These are phyloP conservation scores for Falco peregrinus DNA, from an alignment of 2,797 vertebrate genomes.

Conservation along the genomic window DNA sequence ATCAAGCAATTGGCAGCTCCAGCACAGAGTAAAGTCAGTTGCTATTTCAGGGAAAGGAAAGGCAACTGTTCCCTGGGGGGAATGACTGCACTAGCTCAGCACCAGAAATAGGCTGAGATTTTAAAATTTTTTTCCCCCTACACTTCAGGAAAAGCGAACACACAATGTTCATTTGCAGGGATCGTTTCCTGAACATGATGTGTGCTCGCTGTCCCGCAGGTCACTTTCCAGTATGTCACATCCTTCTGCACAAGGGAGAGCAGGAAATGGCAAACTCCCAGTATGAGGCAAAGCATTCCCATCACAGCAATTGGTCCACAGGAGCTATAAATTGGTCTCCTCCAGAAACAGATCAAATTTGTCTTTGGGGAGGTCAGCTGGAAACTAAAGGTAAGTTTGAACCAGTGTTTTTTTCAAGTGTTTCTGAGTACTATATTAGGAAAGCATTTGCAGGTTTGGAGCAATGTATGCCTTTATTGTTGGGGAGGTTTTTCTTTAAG, in stretches of 20 bases:
- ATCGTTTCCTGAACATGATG: constrained; percentile 69
- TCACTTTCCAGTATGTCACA: constrained; percentile 80
- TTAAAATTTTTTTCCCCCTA: constrained; percentile 25
- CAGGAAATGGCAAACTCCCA: constrained; percentile 79
- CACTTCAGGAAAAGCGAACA: constrained; percentile 70
- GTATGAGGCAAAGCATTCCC: constrained; percentile 76
- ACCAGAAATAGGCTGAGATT: constrained; percentile 67
- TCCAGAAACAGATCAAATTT: constrained; percentile 74
- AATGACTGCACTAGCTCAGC: constrained; percentile 71
- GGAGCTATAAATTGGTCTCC: constrained; percentile 74
- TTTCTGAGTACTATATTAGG: background rate
- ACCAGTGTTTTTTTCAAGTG: background rate
- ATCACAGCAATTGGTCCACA: constrained; percentile 57
- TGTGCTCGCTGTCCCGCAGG: constrained; percentile 55
- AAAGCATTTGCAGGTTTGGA: background rate
- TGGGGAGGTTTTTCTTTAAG: background rate
- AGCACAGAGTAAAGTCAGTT: constrained; percentile 66
- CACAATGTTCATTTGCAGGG: constrained; percentile 76
- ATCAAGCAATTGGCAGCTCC: background rate
- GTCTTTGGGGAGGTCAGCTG: constrained; percentile 21
- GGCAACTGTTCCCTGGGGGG: constrained; percentile 62
- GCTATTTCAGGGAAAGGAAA: constrained; percentile 79
- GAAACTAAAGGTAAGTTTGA: constrained; percentile 73
- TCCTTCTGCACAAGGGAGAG: constrained; percentile 76
- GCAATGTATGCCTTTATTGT: background rate